Evolutionary conservation across 2,797 vertebrate genomes (phyloP).

Genomic region (Crypturellus tataupa): DNA sequence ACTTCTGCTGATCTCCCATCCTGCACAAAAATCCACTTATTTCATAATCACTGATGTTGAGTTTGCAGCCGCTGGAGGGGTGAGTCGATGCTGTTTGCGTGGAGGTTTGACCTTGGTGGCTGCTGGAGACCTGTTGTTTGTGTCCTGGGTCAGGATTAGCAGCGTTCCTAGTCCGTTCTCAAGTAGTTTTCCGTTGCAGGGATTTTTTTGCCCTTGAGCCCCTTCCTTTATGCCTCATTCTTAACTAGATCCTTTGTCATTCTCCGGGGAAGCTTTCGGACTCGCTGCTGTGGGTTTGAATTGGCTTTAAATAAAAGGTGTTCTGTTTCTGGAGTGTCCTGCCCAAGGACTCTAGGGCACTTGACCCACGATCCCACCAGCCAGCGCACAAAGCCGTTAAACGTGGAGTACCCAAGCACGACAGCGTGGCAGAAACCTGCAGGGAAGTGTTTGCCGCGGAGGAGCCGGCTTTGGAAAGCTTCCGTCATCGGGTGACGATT

Average conservation of each 20-base stretch:
- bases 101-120: background rate
- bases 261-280: background rate
- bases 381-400: background rate
- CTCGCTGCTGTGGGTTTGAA: background rate
- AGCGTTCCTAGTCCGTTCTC: background rate
- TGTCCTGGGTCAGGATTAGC: background rate
- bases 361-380: background rate
- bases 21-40: background rate
- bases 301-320: background rate
- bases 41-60: fast-evolving
- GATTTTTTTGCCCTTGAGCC: background rate
- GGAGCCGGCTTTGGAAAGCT: background rate
- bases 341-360: background rate
- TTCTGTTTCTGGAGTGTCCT: background rate
- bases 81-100: fast-evolving
- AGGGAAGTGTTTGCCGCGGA: background rate
- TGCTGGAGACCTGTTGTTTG: background rate
- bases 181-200: background rate
- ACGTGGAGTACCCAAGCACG: background rate
- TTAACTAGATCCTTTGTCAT: background rate
- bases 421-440: background rate
- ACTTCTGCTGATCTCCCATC: background rate
- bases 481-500: background rate
- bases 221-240: background rate
- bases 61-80: fast-evolving